Conservation (phyloP, 2,888 invertebrate species). For the Nycteola revayana region DNA sequence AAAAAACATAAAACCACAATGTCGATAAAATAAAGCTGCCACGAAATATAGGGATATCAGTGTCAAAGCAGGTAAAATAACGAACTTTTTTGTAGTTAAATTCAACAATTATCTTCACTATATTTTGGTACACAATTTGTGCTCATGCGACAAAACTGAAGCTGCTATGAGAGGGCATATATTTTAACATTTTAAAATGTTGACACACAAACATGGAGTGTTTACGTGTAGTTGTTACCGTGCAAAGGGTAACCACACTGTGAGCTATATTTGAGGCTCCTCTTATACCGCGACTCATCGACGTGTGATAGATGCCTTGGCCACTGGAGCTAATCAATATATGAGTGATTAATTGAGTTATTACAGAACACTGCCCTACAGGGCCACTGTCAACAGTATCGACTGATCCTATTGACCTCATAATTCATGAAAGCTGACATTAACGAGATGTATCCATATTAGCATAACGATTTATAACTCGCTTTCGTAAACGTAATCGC, state of each 20-base stretch:
- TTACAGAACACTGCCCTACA: slow-evolving; percentile 49
- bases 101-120: slow-evolving; percentile 3
- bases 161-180: slow-evolving; percentile 9
- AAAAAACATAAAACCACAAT: too few relatives aligned
- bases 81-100: slow-evolving; percentile 7
- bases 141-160: slow-evolving; percentile 8
- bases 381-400: slow-evolving; percentile 51
- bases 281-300: slow-evolving; percentile 50
- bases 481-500: slow-evolving; percentile 41
- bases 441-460: slow-evolving; percentile 31
- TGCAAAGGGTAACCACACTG: slow-evolving; percentile 48
- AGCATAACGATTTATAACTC: slow-evolving; percentile 27
- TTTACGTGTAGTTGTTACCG: slow-evolving; percentile 31
- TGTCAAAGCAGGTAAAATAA: slow-evolving; percentile 23
- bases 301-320: slow-evolving; percentile 58
- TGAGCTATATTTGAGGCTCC: slow-evolving; percentile 67
- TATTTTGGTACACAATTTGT: slow-evolving; percentile 13
- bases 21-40: too few relatives aligned
- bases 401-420: slow-evolving; percentile 49
- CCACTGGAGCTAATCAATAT: slow-evolving; percentile 57
- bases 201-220: slow-evolving; percentile 18
- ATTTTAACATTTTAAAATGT: slow-evolving; percentile 15
- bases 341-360: slow-evolving; percentile 54
- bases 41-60: slow-evolving; percentile 5
- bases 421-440: slow-evolving; percentile 47